These are phyloP conservation scores for Okamejei kenojei DNA, from an alignment of 2,797 vertebrate genomes.

Conservation along the genomic window DNA sequence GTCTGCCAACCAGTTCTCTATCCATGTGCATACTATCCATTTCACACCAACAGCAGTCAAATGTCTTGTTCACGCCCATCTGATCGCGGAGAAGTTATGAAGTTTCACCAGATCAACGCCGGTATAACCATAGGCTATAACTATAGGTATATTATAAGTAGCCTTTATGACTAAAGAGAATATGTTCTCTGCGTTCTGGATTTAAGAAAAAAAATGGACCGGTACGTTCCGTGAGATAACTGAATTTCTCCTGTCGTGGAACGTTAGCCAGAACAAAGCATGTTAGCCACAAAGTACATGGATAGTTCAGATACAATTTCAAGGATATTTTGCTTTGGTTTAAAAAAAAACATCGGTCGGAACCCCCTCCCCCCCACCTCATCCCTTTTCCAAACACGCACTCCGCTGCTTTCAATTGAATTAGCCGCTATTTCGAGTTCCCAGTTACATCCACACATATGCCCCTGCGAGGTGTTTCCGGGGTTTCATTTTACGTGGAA, in stretches of 20 bases:
- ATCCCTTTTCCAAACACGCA: too few species aligned
- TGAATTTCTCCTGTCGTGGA: too few species aligned
- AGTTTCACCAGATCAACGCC: neutral
- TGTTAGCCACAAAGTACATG: too few species aligned
- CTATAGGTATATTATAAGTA: neutral
- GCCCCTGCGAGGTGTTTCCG: too few species aligned
- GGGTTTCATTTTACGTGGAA: too few species aligned
- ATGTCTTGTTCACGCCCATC: too few species aligned
- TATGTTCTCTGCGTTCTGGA: neutral
- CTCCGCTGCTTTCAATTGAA: neutral
- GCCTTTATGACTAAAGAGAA: neutral
- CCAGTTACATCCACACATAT: neutral
- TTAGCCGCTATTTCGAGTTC: neutral
- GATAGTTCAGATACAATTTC: neutral
- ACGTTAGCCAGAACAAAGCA: neutral
- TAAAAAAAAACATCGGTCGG: neutral
- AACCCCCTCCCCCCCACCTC: too few species aligned
- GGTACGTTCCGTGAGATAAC: neutral
- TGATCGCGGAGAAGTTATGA: neutral
- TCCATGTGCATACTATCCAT: too few species aligned
- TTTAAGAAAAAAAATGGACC: neutral
- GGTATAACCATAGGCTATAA: neutral
- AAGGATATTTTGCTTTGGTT: neutral
- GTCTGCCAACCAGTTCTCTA: too few species aligned
- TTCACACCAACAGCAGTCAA: too few species aligned